Evolutionary conservation across 2,888 invertebrate species (phyloP).

Genomic region (Dermolepida albohirtum): DNA sequence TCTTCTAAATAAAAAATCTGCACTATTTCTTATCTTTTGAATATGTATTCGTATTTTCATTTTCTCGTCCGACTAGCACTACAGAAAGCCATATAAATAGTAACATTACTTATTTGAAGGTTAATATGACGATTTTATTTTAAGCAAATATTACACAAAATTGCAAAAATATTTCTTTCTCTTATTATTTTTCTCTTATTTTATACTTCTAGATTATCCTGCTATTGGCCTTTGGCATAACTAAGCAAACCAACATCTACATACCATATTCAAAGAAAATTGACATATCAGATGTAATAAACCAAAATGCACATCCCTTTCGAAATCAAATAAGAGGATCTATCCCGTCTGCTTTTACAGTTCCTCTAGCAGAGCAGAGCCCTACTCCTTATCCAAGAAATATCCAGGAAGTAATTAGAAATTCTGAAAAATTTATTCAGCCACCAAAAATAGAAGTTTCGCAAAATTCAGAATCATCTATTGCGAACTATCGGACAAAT

Average conservation of each 20-base stretch:
- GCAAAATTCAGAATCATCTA: conserved; percentile 9
- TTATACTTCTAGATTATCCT: conserved; percentile 19
- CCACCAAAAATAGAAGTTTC: not conserved
- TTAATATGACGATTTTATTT: too few species aligned
- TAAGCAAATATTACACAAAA: too few species aligned
- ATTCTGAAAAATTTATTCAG: conserved; percentile 28
- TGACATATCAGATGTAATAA: conserved; percentile 15
- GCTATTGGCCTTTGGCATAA: conserved; percentile 8
- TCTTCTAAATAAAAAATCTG: too few species aligned
- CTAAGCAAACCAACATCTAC: not conserved
- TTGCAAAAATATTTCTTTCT: too few species aligned
- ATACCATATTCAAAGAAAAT: conserved; percentile 1
- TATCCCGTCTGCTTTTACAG: conserved; percentile 21
- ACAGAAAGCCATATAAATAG: too few species aligned
- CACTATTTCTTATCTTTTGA: too few species aligned
- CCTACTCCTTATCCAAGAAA: conserved; percentile 53
- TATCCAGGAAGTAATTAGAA: conserved; percentile 59
- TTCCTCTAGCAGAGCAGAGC: not conserved
- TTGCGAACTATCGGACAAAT: not conserved
- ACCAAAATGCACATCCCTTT: conserved; percentile 24
- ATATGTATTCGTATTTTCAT: too few species aligned
- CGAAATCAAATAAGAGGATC: conserved; percentile 39
- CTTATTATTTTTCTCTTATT: too few species aligned
- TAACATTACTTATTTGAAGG: too few species aligned
- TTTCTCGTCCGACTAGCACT: too few species aligned